Evolutionary conservation across 2,113 vertebrate genomes (phyloP).

Genomic region (Myrmecophaga tridactyla): DNA sequence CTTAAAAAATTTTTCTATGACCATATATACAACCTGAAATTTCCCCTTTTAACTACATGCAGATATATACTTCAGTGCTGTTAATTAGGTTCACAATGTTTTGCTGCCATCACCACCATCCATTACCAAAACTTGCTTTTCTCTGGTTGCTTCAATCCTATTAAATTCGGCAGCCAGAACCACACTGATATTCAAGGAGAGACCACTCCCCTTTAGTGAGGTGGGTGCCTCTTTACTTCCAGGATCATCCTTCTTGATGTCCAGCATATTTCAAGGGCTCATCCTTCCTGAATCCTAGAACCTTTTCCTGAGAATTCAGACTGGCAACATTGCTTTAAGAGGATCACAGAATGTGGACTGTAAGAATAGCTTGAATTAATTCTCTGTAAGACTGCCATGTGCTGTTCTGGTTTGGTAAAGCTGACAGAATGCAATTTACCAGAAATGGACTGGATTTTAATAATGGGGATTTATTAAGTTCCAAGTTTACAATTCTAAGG

Average conservation of each 20-base stretch:
- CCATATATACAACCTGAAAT: no score
- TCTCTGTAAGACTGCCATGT: not conserved
- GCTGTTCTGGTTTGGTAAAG: no score
- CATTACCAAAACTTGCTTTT: not conserved
- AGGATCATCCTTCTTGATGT: not conserved
- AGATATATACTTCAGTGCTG: no score
- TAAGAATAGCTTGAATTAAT: not conserved
- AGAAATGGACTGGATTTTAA: no score
- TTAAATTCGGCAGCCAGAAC: not conserved
- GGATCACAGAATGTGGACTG: not conserved
- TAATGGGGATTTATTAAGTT: no score
- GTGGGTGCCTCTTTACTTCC: not conserved
- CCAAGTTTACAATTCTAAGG: no score
- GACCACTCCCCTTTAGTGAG: not conserved
- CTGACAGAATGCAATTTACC: no score
- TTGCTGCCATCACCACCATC: no score
- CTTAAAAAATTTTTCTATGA: no score
- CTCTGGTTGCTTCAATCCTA: not conserved
- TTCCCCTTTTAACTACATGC: no score
- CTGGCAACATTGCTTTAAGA: not conserved
- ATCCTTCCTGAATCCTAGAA: no score
- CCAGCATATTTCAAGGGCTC: not conserved
- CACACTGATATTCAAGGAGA: fast-evolving
- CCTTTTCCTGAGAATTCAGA: not conserved
- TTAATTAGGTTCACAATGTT: no score